Conservation (phyloP, 2,888 invertebrate genomes). For the Miltochrista miniata region DNA sequence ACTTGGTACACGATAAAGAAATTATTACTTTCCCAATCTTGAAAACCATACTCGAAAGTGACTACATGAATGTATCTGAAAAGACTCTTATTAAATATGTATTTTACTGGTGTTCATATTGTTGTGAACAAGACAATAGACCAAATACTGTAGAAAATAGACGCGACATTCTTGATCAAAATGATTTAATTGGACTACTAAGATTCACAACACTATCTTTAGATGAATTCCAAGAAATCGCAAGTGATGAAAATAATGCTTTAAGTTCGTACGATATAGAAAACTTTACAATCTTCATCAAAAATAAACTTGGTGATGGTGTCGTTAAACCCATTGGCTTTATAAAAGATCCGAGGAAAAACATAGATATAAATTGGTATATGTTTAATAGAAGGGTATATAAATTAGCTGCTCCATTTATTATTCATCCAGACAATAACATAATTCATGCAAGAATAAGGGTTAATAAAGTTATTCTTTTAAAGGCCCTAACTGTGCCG, state of each 20-base stretch:
- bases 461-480: slow-evolving; percentile 72
- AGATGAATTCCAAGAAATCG: slow-evolving; percentile 68
- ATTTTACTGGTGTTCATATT: slow-evolving; percentile 81
- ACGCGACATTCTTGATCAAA: slow-evolving; percentile 64
- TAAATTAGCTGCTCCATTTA: slow-evolving; percentile 67
- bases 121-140: slow-evolving; percentile 73
- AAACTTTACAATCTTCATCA: slow-evolving; percentile 47
- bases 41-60: slow-evolving; percentile 74
- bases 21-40: slow-evolving; percentile 73
- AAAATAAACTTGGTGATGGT: slow-evolving; percentile 32
- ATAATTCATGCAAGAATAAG: slow-evolving; percentile 63
- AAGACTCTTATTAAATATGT: slow-evolving; percentile 79
- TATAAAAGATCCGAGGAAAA: too few relatives aligned
- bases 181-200: slow-evolving; percentile 69
- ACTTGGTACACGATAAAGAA: slow-evolving; percentile 77
- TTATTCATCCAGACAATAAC: slow-evolving; percentile 62
- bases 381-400: slow-evolving; percentile 69
- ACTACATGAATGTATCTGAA: slow-evolving; percentile 78
- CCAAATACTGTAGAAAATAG: slow-evolving; percentile 67
- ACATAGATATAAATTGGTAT: slow-evolving; percentile 69
- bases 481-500: slow-evolving; percentile 71
- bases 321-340: too few relatives aligned
- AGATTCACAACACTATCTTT: slow-evolving; percentile 66
- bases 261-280: slow-evolving; percentile 58
- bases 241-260: slow-evolving; percentile 57